phyloP scores from a whole-genome alignment of 2,797 vertebrate genomes.

The Anguilla obscura region DNA sequence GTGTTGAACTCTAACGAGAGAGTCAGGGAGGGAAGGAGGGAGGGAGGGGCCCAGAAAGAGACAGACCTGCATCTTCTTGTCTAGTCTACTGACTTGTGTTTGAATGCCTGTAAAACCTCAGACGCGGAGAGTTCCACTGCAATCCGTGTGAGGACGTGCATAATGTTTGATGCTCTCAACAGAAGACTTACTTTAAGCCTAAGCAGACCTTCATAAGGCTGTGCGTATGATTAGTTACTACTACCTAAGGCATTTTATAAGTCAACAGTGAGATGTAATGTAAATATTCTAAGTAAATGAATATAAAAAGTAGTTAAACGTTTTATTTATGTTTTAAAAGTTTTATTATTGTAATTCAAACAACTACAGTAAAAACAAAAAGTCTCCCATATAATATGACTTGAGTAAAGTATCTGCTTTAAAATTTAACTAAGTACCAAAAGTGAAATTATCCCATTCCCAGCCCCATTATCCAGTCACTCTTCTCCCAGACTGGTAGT shows the following conservation, averaged over 20 bases:
- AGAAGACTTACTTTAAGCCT: background rate
- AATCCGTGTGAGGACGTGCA: background rate
- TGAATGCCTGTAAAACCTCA: slow-evolving; percentile 58
- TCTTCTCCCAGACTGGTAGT: background rate
- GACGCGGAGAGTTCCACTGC: background rate
- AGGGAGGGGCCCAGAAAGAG: background rate
- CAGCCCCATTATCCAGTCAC: background rate
- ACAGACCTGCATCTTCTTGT: slow-evolving; percentile 58
- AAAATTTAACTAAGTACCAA: no score
- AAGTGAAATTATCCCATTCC: background rate
- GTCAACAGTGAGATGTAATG: background rate
- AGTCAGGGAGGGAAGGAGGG: slow-evolving; percentile 22
- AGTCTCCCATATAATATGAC: background rate
- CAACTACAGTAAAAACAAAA: background rate
- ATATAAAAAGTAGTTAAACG: background rate
- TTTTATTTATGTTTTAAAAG: background rate
- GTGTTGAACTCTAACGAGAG: background rate
- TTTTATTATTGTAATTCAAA: background rate
- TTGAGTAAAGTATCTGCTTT: no score
- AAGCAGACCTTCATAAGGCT: slow-evolving; percentile 7
- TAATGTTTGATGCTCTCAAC: slow-evolving; percentile 15
- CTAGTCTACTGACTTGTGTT: slow-evolving; percentile 51
- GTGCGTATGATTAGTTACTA: background rate
- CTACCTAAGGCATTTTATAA: background rate
- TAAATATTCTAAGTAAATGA: background rate